These are phyloP conservation scores for Eristalis intricaria DNA, from an alignment of 2,888 invertebrate species.

Conservation along the genomic window DNA sequence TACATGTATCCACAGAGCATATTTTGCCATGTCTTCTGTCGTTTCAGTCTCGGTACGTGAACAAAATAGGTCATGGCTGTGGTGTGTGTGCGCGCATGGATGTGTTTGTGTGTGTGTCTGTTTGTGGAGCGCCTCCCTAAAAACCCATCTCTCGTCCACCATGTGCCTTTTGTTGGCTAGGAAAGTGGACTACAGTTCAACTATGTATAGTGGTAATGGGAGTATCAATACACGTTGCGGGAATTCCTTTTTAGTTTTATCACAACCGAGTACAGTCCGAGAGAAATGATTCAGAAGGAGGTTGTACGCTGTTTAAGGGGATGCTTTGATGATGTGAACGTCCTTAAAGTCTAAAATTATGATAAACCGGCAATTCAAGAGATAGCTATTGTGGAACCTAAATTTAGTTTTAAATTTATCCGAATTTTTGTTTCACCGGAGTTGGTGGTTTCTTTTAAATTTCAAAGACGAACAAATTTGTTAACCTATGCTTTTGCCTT, in stretches of 20 bases:
- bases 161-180: background rate
- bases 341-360: too few relatives aligned
- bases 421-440: too few relatives aligned
- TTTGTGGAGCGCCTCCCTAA: background rate
- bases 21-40: conserved; percentile 22
- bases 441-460: too few relatives aligned
- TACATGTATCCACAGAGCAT: conserved; percentile 35
- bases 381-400: too few relatives aligned
- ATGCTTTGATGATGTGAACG: too few relatives aligned
- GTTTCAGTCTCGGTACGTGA: conserved; percentile 14
- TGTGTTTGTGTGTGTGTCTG: background rate
- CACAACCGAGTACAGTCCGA: too few relatives aligned
- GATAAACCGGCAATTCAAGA: too few relatives aligned
- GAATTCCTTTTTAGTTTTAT: background rate
- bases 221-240: background rate
- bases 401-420: too few relatives aligned
- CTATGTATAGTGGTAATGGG: background rate
- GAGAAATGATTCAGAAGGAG: too few relatives aligned
- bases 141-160: background rate
- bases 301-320: too few relatives aligned
- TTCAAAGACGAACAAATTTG: too few relatives aligned
- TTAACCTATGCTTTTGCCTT: too few relatives aligned
- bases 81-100: background rate
- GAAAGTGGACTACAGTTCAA: conserved; percentile 36
- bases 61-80: conserved; percentile 63